phyloP scores from a whole-genome alignment of 1,140 invertebrate genomes.

The Eufriesea mexicana region DNA sequence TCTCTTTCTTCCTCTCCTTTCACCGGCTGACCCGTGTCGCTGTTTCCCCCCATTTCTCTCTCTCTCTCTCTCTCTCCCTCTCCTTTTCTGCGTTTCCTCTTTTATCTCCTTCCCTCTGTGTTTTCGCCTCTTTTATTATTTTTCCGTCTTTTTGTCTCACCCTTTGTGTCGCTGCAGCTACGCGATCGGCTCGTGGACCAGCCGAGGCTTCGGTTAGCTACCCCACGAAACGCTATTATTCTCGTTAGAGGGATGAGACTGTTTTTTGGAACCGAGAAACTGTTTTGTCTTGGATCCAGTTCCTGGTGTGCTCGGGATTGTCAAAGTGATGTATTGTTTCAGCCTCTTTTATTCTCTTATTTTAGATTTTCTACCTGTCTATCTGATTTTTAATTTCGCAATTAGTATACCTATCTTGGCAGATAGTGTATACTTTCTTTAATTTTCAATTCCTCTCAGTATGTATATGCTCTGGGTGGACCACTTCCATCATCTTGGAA shows the following conservation, averaged over 20 bases:
- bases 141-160: no score
- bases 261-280: background rate
- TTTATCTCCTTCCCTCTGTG: slow-evolving; percentile 16
- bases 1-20: slow-evolving; percentile 32
- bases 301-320: no score
- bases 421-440: no score
- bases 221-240: slow-evolving; percentile 12
- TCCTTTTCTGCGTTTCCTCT: background rate
- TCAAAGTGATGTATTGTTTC: no score
- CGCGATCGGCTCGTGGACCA: slow-evolving; percentile 20
- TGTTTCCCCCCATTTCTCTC: background rate
- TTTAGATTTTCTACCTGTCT: no score
- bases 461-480: no score
- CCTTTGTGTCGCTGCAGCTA: no score
- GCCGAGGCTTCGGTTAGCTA: background rate
- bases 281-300: background rate
- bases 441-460: no score
- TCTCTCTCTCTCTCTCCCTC: background rate
- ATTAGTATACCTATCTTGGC: no score
- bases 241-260: slow-evolving; percentile 19
- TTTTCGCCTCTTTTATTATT: background rate
- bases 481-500: no score
- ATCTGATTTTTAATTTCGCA: no score
- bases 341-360: no score
- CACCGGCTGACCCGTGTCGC: slow-evolving; percentile 47